Conservation (phyloP, 2,888 invertebrate species). For the Coremacera marginata region DNA sequence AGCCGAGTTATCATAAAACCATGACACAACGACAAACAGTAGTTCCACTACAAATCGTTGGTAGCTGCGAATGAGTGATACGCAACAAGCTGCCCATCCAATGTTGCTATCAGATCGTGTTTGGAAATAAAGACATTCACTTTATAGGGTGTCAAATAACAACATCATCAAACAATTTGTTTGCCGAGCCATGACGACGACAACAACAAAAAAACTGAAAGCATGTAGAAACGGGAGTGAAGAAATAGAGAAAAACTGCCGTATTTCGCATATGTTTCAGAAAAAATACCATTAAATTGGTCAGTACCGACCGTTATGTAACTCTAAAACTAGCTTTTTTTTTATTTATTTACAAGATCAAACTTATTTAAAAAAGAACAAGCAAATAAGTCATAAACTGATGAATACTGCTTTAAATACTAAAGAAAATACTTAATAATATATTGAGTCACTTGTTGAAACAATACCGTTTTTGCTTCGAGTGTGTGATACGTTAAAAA, state of each 20-base stretch:
- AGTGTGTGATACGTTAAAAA: no score
- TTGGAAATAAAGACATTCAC: constrained; percentile 51
- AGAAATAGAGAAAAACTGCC: neutral
- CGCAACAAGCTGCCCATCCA: neutral
- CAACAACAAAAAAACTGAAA: neutral
- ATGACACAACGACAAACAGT: constrained; percentile 2
- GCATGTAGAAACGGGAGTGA: neutral
- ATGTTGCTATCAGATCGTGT: constrained; percentile 20
- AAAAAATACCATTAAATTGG: no score
- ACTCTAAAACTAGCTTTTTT: no score
- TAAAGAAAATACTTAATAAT: no score
- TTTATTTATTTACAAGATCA: no score
- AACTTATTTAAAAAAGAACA: no score
- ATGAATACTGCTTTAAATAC: no score
- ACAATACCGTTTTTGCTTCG: no score
- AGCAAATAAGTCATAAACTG: no score
- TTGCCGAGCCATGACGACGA: neutral
- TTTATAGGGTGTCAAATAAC: constrained; percentile 61
- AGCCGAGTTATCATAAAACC: neutral
- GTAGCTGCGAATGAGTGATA: neutral
- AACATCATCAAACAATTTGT: constrained; percentile 24
- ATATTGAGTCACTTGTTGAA: no score
- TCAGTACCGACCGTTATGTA: no score
- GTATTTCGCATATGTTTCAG: no score
- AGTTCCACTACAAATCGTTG: neutral